These are phyloP conservation scores for Fregata magnificens DNA, from an alignment of 2,113 vertebrate species.

Conservation along the genomic window DNA sequence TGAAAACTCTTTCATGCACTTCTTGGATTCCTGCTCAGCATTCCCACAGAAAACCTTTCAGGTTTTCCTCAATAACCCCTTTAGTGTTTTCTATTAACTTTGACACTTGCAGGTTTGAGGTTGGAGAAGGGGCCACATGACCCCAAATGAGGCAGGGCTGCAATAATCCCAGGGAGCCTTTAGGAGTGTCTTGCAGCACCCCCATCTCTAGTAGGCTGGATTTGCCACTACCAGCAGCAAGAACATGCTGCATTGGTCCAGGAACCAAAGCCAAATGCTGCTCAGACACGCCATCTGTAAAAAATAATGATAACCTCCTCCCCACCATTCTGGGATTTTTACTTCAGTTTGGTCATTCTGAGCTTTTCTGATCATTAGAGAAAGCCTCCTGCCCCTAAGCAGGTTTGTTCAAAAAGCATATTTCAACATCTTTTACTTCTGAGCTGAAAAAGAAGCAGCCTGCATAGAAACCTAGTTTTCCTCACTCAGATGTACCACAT, in stretches of 20 bases:
- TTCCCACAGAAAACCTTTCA: neutral
- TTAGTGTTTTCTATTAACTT: neutral
- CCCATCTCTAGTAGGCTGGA: neutral
- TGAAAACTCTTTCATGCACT: neutral
- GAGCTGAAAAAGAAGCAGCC: constrained; percentile 38
- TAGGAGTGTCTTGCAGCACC: neutral
- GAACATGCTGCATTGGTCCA: neutral
- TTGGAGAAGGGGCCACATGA: neutral
- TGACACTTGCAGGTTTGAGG: neutral
- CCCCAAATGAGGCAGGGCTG: neutral
- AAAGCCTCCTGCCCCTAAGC: neutral
- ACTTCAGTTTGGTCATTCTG: constrained; percentile 1
- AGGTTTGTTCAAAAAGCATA: neutral
- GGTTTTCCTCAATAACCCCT: neutral
- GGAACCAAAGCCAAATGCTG: neutral
- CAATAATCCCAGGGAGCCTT: neutral
- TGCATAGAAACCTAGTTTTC: constrained; percentile 57
- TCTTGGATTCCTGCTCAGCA: neutral
- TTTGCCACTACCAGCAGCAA: neutral
- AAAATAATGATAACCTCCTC: constrained; percentile 38
- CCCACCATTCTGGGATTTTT: neutral
- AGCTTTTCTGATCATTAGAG: neutral
- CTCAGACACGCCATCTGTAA: constrained; percentile 31
- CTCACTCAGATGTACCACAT: constrained; percentile 49
- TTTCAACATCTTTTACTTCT: constrained; percentile 38